Base-by-base conservation (phyloP, 2,113 vertebrate genomes). In the Pteronura brasiliensis region DNA sequence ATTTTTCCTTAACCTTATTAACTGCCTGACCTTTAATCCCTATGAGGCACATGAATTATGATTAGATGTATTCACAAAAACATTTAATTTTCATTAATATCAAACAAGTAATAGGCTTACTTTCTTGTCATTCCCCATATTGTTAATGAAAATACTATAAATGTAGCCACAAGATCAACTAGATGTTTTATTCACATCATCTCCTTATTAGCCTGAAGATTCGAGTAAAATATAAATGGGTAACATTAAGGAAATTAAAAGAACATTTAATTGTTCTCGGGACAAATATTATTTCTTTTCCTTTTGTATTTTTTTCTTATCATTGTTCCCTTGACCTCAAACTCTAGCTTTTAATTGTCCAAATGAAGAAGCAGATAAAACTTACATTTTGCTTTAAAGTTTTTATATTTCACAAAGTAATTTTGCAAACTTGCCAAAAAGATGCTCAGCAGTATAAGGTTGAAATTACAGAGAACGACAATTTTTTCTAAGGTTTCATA, bases 61-160 rank as follows among this genome's bases (percentile, higher is more conserved):
- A 94, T 67, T 90, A 94, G 49, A 95, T 44, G 0, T 47, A 89
- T 85, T 97, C n/a, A 88, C 82, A 88, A 88, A 96, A 93, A 88
- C 25, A 79, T n/a, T 71, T 63, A 86, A 93, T 84, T 95, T 96
- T 34, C 52, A 87, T 79, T 92, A 77, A 93, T 34, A 59, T 88
- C 49, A 94, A 65, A 34, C 27, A 85, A 57, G 11, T 34, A 89
- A 59, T 11, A 87, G 27, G 27, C 4, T 86, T 52, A n/a, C 83
- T 95, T 87, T 1, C 14, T 47, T 29, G 1, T 83, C n/a, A 93
- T 36, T 94, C 18, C 5, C 2, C 11, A 49, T 55, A 21, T 42
- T 87, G 4, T 36, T 72, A 87, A 88, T 17, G 59, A n/a, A 83
- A 95, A 63, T 29, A 18, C 49, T 21, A 20, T 49, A 74, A 76